Base-by-base conservation (phyloP, 2,113 vertebrate species). In the Arizona elegans region DNA sequence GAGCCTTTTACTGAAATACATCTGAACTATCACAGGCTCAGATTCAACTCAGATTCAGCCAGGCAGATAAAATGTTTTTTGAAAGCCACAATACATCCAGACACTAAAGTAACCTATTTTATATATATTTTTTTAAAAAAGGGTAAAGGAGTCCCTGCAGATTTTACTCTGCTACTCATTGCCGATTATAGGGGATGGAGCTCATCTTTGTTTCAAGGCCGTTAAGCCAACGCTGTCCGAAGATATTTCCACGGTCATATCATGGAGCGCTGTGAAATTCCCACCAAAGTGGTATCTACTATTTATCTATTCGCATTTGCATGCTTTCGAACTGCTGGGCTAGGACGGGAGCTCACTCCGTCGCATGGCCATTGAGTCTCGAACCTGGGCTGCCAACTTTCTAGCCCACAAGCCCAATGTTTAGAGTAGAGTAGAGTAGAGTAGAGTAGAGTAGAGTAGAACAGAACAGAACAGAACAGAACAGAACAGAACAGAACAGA, bases 31-130 rank as follows among this genome's bases (percentile, higher is more conserved):
- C n/a, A 55, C n/a, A 75, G 87, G 7, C 62, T 92, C 92, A 33
- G 53, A 33, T 58, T 33, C 54, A 65, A 21, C 53, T 92, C 92
- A 33, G 53, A 24, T 58, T 50, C 70, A 89, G 54, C 26, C n/a
- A 59, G 81, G 53, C 92, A 92, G 54, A 54, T n/a, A 81, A 85
- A 92, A n/a, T 56, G 15, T 3, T 17, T 50, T 81, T 89, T 88
- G 50, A 89, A 89, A 50, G 65, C n/a, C 26, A 75, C n/a, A 24
- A 23, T 29, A 56, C 17, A 19, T 11, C 24, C 70, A 86, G 33
- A 88, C 86, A 86, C 89, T 50, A 10, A 26, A 56, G 5, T 8
- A 8, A 47, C 70, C n/a, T 75, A 33, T 33, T 33, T 17, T 43
- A 43, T 43, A 43, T 43, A 43, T 43, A 43, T 43, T 70, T 3